These are phyloP conservation scores for Chanos chanos DNA, from an alignment of 2,797 vertebrate genomes.

Conservation along the genomic window DNA sequence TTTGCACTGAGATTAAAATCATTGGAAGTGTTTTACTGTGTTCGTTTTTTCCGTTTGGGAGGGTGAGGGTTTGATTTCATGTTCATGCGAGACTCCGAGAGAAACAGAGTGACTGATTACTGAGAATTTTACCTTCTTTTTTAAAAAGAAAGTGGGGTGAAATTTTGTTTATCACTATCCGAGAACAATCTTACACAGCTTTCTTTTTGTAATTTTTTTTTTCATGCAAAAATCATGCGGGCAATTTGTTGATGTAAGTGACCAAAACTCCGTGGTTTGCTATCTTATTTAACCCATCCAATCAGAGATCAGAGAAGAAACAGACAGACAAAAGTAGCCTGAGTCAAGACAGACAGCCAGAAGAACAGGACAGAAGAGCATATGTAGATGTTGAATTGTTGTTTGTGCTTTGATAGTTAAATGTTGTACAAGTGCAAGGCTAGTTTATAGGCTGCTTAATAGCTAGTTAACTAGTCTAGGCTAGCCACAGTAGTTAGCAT, in stretches of 20 bases:
- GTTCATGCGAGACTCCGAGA: constrained; percentile 34
- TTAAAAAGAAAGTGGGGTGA: constrained; percentile 49
- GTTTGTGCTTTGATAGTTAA: constrained; percentile 22
- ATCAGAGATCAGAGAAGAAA: constrained; percentile 54
- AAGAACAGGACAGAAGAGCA: constrained; percentile 21
- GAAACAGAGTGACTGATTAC: constrained; percentile 43
- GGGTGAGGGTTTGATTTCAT: constrained; percentile 41
- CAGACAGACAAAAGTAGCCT: constrained; percentile 15
- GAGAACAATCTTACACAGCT: constrained; percentile 92
- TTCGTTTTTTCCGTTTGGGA: constrained; percentile 43
- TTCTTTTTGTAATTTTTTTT: constrained; percentile 99
- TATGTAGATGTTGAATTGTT: constrained; percentile 58
- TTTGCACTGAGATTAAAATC: constrained; percentile 55
- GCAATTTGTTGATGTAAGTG: constrained; percentile 99
- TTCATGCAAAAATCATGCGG: constrained; percentile 99
- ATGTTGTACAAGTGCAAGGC: too few species aligned
- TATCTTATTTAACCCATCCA: constrained; percentile 85
- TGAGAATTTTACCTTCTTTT: constrained; percentile 45
- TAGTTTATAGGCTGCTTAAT: too few species aligned
- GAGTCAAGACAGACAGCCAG: constrained; percentile 48
- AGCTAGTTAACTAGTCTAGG: neutral
- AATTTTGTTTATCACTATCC: constrained; percentile 76
- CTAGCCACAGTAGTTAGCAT: constrained; percentile 1
- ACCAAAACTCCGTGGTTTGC: constrained; percentile 97
- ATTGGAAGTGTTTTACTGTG: constrained; percentile 51